phyloP scores from a whole-genome alignment of 2,888 invertebrate genomes.

The Pristionchus exspectatus region DNA sequence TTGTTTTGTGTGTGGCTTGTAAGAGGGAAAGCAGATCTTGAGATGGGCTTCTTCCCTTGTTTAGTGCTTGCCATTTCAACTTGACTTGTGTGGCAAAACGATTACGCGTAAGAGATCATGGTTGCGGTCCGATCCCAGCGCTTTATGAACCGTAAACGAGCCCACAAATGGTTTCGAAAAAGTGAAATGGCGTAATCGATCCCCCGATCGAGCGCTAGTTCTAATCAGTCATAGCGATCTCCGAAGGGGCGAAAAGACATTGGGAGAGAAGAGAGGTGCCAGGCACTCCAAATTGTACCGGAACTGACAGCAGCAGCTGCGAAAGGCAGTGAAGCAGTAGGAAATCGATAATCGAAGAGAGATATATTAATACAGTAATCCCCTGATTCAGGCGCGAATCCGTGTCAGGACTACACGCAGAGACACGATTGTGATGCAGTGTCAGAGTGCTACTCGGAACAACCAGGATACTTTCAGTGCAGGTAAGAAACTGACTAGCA shows the following conservation, averaged over 20 bases:
- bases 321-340: background rate
- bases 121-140: background rate
- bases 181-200: conserved; percentile 24
- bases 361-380: conserved; percentile 2
- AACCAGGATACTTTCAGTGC: conserved; percentile 78
- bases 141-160: conserved; percentile 3
- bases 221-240: conserved; percentile 34
- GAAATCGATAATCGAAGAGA: conserved; percentile 23
- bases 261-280: background rate
- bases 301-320: conserved; percentile 14
- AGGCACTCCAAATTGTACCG: conserved; percentile 30
- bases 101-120: background rate
- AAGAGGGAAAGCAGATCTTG: conserved; percentile 13
- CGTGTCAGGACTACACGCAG: conserved; percentile 77
- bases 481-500: background rate
- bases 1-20: conserved; percentile 2
- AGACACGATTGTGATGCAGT: conserved; percentile 78
- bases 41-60: conserved; percentile 16
- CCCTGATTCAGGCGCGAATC: conserved; percentile 74
- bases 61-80: conserved; percentile 5
- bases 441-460: conserved; percentile 76
- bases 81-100: background rate
- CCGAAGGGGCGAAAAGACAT: conserved; percentile 18
- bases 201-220: background rate
- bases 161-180: background rate